These are phyloP conservation scores for Trachelus tabidus DNA, from an alignment of 2,888 invertebrate genomes.

Conservation along the genomic window DNA sequence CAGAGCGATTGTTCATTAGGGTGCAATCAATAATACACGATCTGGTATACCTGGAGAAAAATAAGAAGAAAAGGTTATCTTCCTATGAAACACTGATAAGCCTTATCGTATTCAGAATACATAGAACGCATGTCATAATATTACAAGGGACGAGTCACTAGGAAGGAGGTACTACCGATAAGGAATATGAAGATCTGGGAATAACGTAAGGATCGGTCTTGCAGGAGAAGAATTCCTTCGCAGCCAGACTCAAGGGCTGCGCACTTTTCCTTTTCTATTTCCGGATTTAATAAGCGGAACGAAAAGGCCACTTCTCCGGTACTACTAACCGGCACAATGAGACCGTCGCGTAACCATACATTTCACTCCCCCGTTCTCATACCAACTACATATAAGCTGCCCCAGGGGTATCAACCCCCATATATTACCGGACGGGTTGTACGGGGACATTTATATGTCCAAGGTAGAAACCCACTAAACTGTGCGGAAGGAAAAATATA, in stretches of 20 bases:
- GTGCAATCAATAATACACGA: too few relatives aligned
- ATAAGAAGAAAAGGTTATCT: too few relatives aligned
- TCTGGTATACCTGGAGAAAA: too few relatives aligned
- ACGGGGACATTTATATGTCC: conserved; percentile 24
- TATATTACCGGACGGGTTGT: conserved; percentile 25
- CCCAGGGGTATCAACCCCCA: conserved; percentile 25
- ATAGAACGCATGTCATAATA: too few relatives aligned
- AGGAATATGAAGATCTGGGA: neutral
- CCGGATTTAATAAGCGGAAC: conserved; percentile 4
- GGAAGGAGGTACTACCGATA: too few relatives aligned
- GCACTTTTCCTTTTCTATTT: neutral
- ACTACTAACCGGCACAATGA: conserved; percentile 33
- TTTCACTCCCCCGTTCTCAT: conserved; percentile 31
- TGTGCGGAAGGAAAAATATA: conserved; percentile 20
- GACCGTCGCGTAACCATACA: conserved; percentile 29
- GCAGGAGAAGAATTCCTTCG: neutral
- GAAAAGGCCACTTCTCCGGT: neutral
- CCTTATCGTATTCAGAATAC: too few relatives aligned
- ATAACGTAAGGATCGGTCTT: neutral
- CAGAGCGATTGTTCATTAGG: too few relatives aligned
- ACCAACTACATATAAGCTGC: conserved; percentile 15
- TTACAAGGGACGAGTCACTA: too few relatives aligned
- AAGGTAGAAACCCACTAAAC: conserved; percentile 19
- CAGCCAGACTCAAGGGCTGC: neutral
- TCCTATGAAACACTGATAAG: too few relatives aligned